Evolutionary conservation across 30 jellyfish, hydroid and myxozoan species (phyloP), one percentile per base, ranked within the genome.

Genomic region (Aurelia aurita): DNA sequence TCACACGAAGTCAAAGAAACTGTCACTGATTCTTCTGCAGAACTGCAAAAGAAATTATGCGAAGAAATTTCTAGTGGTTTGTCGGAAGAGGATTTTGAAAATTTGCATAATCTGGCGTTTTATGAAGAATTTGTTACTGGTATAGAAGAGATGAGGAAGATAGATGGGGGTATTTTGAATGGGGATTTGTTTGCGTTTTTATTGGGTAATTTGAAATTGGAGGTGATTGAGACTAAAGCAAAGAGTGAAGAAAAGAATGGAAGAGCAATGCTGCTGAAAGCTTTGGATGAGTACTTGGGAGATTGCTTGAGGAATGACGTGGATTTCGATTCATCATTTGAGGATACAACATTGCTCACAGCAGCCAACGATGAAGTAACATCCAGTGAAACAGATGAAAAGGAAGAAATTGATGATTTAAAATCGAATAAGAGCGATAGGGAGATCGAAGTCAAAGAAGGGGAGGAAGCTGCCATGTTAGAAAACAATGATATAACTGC

Each of bases 1-100:
- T 68, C 91, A 22, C 35, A 66, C 18, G 91, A 81, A 59, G 85
- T 72, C 18, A 81, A 81, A 53, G 43, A 20, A 10, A 59, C 91
- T 11, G 78, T 68, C 16, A 65, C 20, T 34, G 58, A 46, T 20
- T 81, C 85, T 60, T 49, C 85, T 26, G 27, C 66, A 9, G 63
- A 32, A 43, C 43, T 55, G 18, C 91, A 81, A 31, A 53, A 31
- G 46, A 51, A 69, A 22, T 16, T 81, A 29, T 68, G 80, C 54
- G 91, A 53, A 21, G 31, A 28, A 45, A 67, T 81, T 51, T 68
- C 39, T 45, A 26, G 18, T 20, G 72, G 69, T 16, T 68, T 81
- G 29, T 18, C 91, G 16, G 65, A 43, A 9, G 67, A 81, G 35
- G 85, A 81, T 14, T 15, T 64, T 28, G 85, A 31, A 26, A 15